Percentiles rank a stretch among this genome's conserved stretches.
Conservation (phyloP, 2,888 invertebrate genomes). For the Cryptophagus acutangulus region DNA sequence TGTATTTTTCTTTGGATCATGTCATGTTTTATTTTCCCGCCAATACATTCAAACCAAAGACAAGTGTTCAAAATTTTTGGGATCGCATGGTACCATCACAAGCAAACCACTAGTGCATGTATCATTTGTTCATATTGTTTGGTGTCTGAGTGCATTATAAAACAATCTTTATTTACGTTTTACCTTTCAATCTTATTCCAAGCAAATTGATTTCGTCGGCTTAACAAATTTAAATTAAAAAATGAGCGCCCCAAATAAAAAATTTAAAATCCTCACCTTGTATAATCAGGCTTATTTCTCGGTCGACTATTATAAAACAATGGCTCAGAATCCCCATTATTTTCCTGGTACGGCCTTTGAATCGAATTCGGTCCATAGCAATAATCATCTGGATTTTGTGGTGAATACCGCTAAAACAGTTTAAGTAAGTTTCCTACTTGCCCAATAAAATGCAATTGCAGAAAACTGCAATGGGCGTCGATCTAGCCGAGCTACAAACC, state of each 20-base stretch:
- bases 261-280: slow-evolving; percentile 44
- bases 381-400: slow-evolving; percentile 44
- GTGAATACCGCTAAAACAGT: slow-evolving; percentile 42
- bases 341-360: slow-evolving; percentile 47
- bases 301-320: slow-evolving; percentile 88
- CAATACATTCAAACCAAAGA: no score
- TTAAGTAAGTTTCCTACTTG: background rate
- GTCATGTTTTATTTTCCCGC: no score
- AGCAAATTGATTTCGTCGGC: slow-evolving; percentile 53
- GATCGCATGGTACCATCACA: no score
- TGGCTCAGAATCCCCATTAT: slow-evolving; percentile 58
- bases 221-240: slow-evolving; percentile 34
- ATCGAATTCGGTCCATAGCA: slow-evolving; percentile 46
- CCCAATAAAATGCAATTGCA: no score
- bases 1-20: no score
- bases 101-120: no score
- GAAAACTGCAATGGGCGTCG: background rate
- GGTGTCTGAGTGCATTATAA: no score
- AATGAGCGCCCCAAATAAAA: slow-evolving; percentile 3
- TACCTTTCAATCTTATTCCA: slow-evolving; percentile 57
- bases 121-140: no score
- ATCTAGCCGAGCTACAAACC: slow-evolving; percentile 21
- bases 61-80: no score
- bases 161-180: no score
- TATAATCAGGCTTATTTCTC: slow-evolving; percentile 57